Base-by-base conservation (phyloP, 2,797 vertebrate genomes). In the Graptemys geographica region DNA sequence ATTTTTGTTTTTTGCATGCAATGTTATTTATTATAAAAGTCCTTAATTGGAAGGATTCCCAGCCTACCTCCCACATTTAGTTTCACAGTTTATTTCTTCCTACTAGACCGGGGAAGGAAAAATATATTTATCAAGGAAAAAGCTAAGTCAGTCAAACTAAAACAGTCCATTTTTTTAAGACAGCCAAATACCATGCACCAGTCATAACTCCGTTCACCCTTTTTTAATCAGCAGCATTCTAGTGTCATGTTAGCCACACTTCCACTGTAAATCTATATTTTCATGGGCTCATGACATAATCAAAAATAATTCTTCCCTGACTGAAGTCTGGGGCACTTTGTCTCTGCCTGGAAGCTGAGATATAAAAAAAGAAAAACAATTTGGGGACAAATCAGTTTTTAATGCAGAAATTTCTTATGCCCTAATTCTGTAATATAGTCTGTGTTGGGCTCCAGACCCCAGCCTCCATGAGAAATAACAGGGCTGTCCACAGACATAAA, bases 221-320 rank as follows among this genome's bases (percentile, higher is more conserved):
- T 12, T 16, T 59, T 76, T 49, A 57, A 79, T 90, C 37, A 88
- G 56, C 57, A 93, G 33, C 49, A 76, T 49, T 85, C 44, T 91
- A 79, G 28, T 85, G 21, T 85, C 83, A 49, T 4, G 33, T 69
- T 69, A 76, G 44, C 89, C 82, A 19, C 25, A 78, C 81, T 11
- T 55, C 78, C 53, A 87, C 65, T 11, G 4, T 47, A 51, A 53
- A 76, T 85, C 93, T 19, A 21, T 44, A 82, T 91, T 95, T 91
- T 91, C 83, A 80, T 31, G n/a, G 49, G 12, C 56, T 89, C 93
- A 47, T 78, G 65, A 41, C 33, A 62, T 28, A 72, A 72, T 78
- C 15, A 33, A 87, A 79, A 52, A 21, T 55, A 88, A 11, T 84
- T 28, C n/a, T n/a, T 15, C 44, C 6, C 6, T 86, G 86, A 87